Evolutionary conservation across 2,888 invertebrate species (phyloP), one percentile per base, ranked within the genome.

Genomic region (Zele albiditarsus): DNA sequence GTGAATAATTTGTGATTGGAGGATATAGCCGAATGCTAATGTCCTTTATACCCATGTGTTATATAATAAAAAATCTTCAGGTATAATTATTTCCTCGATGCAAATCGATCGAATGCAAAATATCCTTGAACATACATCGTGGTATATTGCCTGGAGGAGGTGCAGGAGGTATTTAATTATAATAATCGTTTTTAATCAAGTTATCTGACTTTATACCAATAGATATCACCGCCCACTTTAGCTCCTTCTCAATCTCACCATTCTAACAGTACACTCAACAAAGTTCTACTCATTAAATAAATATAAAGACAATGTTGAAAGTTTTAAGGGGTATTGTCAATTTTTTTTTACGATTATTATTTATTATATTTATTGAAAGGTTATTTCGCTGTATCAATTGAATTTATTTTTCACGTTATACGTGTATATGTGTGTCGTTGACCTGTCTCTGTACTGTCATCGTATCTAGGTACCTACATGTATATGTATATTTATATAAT

Each of bases 71-170:
- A 46, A 66, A 71, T 60, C 57, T 23, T 69, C 71, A 71, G 76
- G 79, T 57, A 57, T 84, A 85, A 87, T 86, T 83, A 84, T 82
- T 84, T 86, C 81, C 80, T 84, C 82, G 78, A 82, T 82, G 83
- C 80, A 84, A 83, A 85, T 82, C 76, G 77, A 84, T 82, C 81
- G 79, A 77, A 80, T 79, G 79, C 77, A 75, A 80, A 80, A 71
- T 60, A 82, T 71, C 84, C 84, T 84, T 84, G 84, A 83, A 80
- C 74, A 78, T 76, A 66, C 80, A 74, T 78, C 74, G 76, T 80
- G 78, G 79, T 80, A 79, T 63, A 68, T 73, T 33, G 8, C 16
- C 60, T 46, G 8, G 1, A 46, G 28, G 20, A 62, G 42, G 46
- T n/a, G 42, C 46, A 60, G 25, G 75, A 79, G 80, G 81, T 82